phyloP scores from a whole-genome alignment of 2,888 invertebrate genomes.

The Heliconius charithonia region DNA sequence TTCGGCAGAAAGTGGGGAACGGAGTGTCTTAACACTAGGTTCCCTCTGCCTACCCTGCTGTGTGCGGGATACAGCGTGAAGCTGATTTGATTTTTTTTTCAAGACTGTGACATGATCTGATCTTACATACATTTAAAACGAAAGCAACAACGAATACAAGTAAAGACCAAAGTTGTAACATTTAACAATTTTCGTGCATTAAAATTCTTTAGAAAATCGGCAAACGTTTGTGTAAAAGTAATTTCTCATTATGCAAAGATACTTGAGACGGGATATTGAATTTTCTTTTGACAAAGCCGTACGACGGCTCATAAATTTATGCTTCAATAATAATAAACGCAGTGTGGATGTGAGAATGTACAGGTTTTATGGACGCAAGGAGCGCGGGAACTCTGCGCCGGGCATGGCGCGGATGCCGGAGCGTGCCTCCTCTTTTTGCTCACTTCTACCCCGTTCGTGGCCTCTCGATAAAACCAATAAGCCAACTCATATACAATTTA shows the following conservation, averaged over 20 bases:
- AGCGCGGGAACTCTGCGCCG: constrained; percentile 63
- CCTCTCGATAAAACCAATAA: constrained; percentile 41
- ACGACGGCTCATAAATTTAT: constrained; percentile 74
- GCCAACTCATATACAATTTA: constrained; percentile 7
- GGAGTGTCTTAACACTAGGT: no score
- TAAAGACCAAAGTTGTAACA: background rate
- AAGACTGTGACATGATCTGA: no score
- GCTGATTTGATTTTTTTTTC: no score
- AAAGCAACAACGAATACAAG: background rate
- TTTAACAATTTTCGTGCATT: background rate
- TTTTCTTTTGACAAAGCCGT: constrained; percentile 65
- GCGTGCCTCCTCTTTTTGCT: constrained; percentile 67
- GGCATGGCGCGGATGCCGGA: constrained; percentile 63
- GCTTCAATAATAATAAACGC: constrained; percentile 80
- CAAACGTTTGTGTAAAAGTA: constrained; percentile 33
- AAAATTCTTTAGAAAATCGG: constrained; percentile 18
- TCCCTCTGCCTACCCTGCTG: no score
- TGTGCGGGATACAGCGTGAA: no score
- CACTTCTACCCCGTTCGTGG: constrained; percentile 41
- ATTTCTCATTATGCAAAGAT: constrained; percentile 35
- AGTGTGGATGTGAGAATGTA: constrained; percentile 74
- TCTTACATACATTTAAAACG: background rate
- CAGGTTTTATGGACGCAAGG: constrained; percentile 68
- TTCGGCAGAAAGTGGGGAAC: no score
- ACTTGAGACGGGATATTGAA: constrained; percentile 41